Evolutionary conservation across 2,888 invertebrate genomes (phyloP).

Genomic region (Erebia aethiops): DNA sequence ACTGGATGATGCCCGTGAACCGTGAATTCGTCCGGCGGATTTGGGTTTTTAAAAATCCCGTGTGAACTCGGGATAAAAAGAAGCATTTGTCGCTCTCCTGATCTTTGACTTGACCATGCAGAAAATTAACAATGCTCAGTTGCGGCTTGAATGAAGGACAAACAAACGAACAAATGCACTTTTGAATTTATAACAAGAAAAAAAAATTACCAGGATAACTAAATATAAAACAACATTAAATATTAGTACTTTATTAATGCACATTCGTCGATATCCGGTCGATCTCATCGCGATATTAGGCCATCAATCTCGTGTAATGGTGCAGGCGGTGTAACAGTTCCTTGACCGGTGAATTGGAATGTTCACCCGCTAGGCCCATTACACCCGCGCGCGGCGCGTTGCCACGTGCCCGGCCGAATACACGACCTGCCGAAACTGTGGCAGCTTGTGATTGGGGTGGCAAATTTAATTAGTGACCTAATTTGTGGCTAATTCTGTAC

Average conservation of each 20-base stretch:
- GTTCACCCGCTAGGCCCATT: slow-evolving; percentile 50
- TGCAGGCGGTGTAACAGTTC: slow-evolving; percentile 67
- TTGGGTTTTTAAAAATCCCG: too few species aligned
- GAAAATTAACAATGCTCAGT: too few species aligned
- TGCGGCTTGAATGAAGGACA: too few species aligned
- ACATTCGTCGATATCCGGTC: slow-evolving; percentile 45
- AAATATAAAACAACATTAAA: slow-evolving; percentile 42
- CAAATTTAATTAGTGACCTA: not conserved
- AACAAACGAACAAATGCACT: too few species aligned
- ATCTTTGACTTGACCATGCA: too few species aligned
- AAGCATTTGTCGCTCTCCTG: too few species aligned
- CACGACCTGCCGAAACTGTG: slow-evolving; percentile 41
- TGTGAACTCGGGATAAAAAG: too few species aligned
- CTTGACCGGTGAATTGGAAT: slow-evolving; percentile 72
- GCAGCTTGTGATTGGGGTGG: slow-evolving; percentile 19
- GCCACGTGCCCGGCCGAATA: slow-evolving; percentile 46
- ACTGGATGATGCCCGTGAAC: too few species aligned
- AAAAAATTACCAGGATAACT: not conserved
- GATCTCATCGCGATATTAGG: slow-evolving; percentile 65
- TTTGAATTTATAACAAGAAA: too few species aligned
- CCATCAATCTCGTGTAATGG: slow-evolving; percentile 75
- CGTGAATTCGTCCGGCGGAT: too few species aligned
- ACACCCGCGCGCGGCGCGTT: slow-evolving; percentile 12
- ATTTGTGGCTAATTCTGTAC: too few species aligned
- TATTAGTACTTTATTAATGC: slow-evolving; percentile 44